Evolutionary conservation across 2,888 invertebrate genomes (phyloP).

Genomic region (Rotaria magnacalcarata): DNA sequence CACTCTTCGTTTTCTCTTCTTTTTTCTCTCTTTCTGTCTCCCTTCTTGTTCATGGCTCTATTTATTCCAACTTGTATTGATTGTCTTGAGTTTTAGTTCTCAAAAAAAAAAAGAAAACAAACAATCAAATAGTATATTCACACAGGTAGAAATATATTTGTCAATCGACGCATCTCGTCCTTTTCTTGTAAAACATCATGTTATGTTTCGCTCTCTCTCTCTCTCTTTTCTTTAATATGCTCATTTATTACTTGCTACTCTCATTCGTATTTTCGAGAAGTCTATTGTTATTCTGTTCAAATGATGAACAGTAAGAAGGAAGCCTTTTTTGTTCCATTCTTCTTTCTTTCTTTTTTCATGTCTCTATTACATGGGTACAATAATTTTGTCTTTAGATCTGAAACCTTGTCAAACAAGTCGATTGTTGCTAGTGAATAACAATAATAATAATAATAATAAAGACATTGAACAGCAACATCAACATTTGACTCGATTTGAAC

Average conservation of each 20-base stretch:
- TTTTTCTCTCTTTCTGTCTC: background rate
- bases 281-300: constrained; percentile 20
- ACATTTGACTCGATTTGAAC: background rate
- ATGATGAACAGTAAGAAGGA: constrained; percentile 8
- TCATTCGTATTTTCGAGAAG: background rate
- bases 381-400: constrained; percentile 2
- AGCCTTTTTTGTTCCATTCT: background rate
- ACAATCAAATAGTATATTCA: background rate
- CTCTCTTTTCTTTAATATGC: background rate
- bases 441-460: constrained; percentile 5
- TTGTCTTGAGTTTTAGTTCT: background rate
- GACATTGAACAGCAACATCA: background rate
- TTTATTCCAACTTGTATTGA: background rate
- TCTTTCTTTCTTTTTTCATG: background rate
- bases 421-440: background rate
- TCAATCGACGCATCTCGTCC: background rate
- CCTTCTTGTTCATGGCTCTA: background rate
- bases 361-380: background rate
- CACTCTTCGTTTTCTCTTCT: background rate
- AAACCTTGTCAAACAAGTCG: constrained; percentile 24
- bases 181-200: background rate
- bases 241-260: background rate
- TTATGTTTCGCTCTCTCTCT: background rate
- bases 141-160: background rate
- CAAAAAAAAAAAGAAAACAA: background rate